Evolutionary conservation across 2,888 invertebrate species (phyloP).

Genomic region (Thumatha senex): DNA sequence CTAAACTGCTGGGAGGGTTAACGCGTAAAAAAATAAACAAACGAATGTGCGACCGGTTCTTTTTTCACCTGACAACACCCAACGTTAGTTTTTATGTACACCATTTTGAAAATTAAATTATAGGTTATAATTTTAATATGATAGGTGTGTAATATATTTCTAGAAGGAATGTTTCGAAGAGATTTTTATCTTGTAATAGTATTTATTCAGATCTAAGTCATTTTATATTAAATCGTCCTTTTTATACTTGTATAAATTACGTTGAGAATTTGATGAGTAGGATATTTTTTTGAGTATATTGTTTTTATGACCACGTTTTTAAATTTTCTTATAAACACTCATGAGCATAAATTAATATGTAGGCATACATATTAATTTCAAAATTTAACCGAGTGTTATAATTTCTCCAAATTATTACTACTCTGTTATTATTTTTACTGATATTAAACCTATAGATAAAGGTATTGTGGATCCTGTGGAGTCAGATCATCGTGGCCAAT

Average conservation of each 20-base stretch:
- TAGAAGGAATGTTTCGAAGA: conserved; percentile 50
- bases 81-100: conserved; percentile 67
- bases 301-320: conserved; percentile 4
- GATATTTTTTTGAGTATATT: conserved; percentile 22
- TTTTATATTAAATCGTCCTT: conserved; percentile 37
- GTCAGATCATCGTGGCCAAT: too few relatives aligned
- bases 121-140: conserved; percentile 82
- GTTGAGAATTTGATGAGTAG: conserved; percentile 27
- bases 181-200: conserved; percentile 67
- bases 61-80: conserved; percentile 74
- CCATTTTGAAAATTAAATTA: conserved; percentile 81
- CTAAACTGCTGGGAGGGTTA: conserved; percentile 62
- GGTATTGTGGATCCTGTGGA: too few relatives aligned
- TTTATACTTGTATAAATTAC: conserved; percentile 42
- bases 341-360: too few relatives aligned
- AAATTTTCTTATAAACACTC: too few relatives aligned
- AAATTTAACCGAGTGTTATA: too few relatives aligned
- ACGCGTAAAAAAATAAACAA: conserved; percentile 63
- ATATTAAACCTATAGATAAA: too few relatives aligned
- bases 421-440: too few relatives aligned
- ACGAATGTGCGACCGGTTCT: conserved; percentile 71
- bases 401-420: too few relatives aligned
- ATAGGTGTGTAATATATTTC: conserved; percentile 80
- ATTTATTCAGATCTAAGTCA: conserved; percentile 49
- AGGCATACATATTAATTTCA: too few relatives aligned